These are phyloP conservation scores for Zaprionus bogoriensis DNA, from an alignment of 2,888 invertebrate genomes.

Conservation along the genomic window DNA sequence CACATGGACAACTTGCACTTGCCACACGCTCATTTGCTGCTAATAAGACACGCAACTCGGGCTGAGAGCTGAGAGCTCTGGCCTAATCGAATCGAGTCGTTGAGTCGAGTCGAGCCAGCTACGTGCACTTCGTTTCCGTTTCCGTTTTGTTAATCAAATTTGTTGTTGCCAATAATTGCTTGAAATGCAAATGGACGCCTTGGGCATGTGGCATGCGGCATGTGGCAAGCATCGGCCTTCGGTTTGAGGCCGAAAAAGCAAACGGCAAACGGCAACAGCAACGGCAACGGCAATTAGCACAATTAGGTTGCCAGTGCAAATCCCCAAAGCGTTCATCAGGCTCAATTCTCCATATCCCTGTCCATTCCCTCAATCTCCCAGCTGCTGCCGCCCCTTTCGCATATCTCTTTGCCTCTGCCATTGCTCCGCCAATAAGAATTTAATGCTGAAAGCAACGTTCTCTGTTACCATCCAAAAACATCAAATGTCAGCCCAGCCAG, in stretches of 20 bases:
- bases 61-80: neutral
- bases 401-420: neutral
- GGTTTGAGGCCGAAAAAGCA: constrained; percentile 49
- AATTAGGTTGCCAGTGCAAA: constrained; percentile 78
- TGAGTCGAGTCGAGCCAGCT: constrained; percentile 48
- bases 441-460: constrained; percentile 65
- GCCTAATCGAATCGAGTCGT: constrained; percentile 61
- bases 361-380: neutral
- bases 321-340: constrained; percentile 71
- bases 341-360: constrained; percentile 19
- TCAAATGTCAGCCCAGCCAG: constrained; percentile 50
- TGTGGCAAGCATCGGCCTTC: no score
- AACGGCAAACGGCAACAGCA: constrained; percentile 33
- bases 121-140: constrained; percentile 26
- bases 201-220: constrained; percentile 37
- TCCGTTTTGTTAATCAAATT: constrained; percentile 65
- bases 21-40: constrained; percentile 16
- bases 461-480: constrained; percentile 37
- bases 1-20: constrained; percentile 16
- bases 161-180: constrained; percentile 70
- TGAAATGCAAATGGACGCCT: constrained; percentile 74
- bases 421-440: constrained; percentile 60
- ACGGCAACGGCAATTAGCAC: constrained; percentile 72
- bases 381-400: neutral
- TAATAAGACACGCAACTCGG: constrained; percentile 34